Conservation (phyloP, 2,113 vertebrate species). For the Xiphophorus maculatus region DNA sequence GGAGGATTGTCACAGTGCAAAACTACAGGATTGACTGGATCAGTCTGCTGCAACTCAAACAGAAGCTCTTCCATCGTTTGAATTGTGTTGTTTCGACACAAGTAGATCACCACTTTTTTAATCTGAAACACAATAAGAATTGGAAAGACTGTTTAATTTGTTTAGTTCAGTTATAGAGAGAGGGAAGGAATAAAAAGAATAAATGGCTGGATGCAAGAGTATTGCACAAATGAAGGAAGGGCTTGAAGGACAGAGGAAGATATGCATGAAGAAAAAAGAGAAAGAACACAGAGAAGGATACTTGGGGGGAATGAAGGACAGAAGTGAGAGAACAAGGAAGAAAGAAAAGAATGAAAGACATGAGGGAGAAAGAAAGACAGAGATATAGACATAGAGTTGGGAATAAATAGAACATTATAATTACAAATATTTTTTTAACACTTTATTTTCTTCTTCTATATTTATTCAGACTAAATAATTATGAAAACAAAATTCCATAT, state of each 20-base stretch:
- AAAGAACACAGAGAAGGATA: no score
- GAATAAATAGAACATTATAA: no score
- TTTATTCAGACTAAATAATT: no score
- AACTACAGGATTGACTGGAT: slow-evolving; percentile 96
- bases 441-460: no score
- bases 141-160: neutral
- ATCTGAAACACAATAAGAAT: slow-evolving; percentile 80
- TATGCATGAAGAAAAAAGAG: no score
- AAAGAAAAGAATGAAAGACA: neutral
- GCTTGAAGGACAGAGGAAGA: no score
- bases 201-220: no score
- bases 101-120: slow-evolving; percentile 96
- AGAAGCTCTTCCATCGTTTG: slow-evolving; percentile 99
- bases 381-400: no score
- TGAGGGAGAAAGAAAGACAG: no score
- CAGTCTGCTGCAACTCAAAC: slow-evolving; percentile 97
- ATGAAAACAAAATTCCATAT: no score
- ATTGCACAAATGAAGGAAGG: neutral
- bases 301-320: neutral
- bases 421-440: no score
- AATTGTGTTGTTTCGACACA: slow-evolving; percentile 98
- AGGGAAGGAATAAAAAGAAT: neutral
- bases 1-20: slow-evolving; percentile 97
- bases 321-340: neutral
- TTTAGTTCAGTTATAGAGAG: neutral